phyloP scores from a whole-genome alignment of 1,140 invertebrate genomes.

The Himalopsyche phryganea region DNA sequence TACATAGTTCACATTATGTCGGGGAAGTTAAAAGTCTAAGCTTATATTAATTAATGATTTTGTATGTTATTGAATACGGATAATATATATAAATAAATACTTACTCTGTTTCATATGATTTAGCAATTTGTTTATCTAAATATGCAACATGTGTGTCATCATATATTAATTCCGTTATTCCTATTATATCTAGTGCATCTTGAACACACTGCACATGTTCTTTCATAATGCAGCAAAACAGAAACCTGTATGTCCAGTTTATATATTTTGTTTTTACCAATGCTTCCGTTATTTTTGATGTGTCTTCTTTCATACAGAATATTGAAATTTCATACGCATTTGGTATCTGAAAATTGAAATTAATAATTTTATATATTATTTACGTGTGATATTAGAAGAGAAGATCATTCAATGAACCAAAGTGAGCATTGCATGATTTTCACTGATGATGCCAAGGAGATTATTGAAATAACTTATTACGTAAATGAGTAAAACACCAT shows the following conservation, averaged over 20 bases:
- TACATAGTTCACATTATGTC: too few species aligned
- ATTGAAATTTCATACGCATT: constrained; percentile 3
- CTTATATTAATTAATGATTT: too few species aligned
- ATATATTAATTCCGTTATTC: neutral
- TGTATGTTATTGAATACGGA: too few species aligned
- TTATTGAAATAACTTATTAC: too few species aligned
- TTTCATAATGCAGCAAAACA: neutral
- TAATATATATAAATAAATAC: neutral
- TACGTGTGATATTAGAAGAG: too few species aligned
- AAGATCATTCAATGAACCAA: too few species aligned
- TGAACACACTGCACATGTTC: neutral
- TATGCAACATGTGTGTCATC: neutral
- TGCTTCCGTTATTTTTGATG: neutral
- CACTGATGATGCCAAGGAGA: too few species aligned
- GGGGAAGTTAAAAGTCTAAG: too few species aligned
- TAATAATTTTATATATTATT: too few species aligned
- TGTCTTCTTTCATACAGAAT: constrained; percentile 5
- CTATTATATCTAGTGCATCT: too few species aligned
- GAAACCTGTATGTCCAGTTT: neutral
- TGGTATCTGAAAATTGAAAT: neutral
- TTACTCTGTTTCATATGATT: neutral
- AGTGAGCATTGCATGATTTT: too few species aligned
- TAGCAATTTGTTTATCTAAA: neutral
- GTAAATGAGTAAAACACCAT: too few species aligned
- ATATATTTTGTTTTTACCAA: neutral